Conservation (phyloP, 2,797 vertebrate species). For the Falco peregrinus region DNA sequence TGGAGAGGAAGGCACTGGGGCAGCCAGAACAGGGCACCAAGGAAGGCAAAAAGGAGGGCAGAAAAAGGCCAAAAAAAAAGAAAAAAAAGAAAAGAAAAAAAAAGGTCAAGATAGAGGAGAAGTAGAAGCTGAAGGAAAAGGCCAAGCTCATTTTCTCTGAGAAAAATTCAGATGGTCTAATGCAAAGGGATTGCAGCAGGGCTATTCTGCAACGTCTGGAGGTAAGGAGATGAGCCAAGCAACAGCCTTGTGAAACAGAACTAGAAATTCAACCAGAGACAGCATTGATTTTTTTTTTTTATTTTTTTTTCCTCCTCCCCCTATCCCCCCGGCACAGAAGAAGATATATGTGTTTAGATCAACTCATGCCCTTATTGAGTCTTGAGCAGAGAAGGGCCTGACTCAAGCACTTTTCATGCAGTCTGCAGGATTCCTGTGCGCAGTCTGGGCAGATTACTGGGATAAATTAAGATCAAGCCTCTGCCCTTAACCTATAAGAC, state of each 20-base stretch:
- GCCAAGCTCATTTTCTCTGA: background rate
- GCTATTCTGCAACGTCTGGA: background rate
- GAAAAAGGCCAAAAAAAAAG: background rate
- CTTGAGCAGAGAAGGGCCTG: conserved; percentile 39
- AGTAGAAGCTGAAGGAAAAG: background rate
- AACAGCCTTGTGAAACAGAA: conserved; percentile 14
- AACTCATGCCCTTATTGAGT: conserved; percentile 10
- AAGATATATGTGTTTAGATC: conserved; percentile 42
- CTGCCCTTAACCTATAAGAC: background rate
- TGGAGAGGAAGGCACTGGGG: background rate
- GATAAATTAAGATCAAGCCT: conserved; percentile 33
- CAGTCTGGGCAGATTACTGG: conserved; percentile 5
- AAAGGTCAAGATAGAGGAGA: background rate
- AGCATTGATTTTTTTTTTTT: conserved; percentile 19
- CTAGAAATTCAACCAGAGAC: conserved; percentile 30
- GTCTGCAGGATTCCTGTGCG: background rate
- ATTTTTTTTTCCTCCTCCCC: background rate
- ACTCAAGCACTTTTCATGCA: conserved; percentile 33
- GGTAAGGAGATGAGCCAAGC: conserved; percentile 8
- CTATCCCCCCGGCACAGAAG: background rate
- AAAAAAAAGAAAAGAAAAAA: background rate
- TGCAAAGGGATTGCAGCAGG: background rate
- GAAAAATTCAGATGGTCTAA: background rate
- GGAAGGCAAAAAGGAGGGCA: background rate
- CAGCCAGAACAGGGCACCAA: background rate